Evolutionary conservation across 2,113 vertebrate species (phyloP).

Genomic region (Gallinago undulata): DNA sequence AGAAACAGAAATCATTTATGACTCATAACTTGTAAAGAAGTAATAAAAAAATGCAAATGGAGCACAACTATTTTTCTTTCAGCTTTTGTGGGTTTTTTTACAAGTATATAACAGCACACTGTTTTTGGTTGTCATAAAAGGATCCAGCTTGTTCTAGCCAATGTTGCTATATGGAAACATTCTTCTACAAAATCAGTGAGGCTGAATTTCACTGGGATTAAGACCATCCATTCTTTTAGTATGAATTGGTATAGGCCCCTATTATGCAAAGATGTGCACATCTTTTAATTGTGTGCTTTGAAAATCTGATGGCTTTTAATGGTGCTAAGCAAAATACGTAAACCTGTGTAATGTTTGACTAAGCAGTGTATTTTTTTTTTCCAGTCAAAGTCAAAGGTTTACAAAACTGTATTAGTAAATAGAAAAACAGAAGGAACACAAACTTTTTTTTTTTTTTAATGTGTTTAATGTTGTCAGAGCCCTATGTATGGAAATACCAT

Average conservation of each 20-base stretch:
- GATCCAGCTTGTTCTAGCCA: neutral
- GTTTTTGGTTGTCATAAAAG: neutral
- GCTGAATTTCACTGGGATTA: neutral
- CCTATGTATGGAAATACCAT: neutral
- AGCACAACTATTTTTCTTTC: neutral
- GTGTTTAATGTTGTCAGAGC: neutral
- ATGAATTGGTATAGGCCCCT: neutral
- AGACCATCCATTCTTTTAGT: neutral
- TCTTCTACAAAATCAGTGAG: neutral
- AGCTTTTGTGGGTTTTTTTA: neutral
- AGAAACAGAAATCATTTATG: neutral
- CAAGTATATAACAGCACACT: neutral
- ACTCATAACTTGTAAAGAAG: neutral
- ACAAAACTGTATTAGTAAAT: neutral
- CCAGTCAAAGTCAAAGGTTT: neutral
- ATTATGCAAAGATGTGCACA: rapidly evolving
- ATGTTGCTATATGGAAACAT: neutral
- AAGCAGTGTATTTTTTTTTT: neutral
- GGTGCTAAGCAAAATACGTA: neutral
- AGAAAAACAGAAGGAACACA: neutral
- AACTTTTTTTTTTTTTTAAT: neutral
- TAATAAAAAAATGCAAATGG: neutral
- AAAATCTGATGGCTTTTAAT: neutral
- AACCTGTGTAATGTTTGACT: neutral
- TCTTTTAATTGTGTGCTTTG: neutral